phyloP scores from a whole-genome alignment of 2,888 invertebrate genomes.

The Pegoplata infirma region DNA sequence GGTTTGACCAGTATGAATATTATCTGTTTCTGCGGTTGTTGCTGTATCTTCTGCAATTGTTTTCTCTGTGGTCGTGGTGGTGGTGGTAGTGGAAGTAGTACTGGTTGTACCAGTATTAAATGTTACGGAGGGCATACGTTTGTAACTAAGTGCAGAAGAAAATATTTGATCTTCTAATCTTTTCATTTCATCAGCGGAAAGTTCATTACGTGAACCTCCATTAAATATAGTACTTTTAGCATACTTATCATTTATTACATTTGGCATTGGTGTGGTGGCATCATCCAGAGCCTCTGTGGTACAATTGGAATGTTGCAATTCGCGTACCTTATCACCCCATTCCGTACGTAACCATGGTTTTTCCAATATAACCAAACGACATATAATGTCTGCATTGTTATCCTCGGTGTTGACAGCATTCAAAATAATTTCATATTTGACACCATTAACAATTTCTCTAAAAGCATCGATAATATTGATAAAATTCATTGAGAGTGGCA shows the following conservation, averaged over 20 bases:
- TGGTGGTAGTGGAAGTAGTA: not conserved
- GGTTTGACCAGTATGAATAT: not conserved
- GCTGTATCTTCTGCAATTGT: conserved; percentile 33
- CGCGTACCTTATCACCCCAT: conserved; percentile 81
- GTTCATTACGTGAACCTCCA: conserved; percentile 73
- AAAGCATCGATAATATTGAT: conserved; percentile 76
- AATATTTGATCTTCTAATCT: conserved; percentile 74
- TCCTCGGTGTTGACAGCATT: conserved; percentile 73
- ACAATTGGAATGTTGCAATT: conserved; percentile 83
- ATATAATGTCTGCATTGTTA: conserved; percentile 76
- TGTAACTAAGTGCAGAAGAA: conserved; percentile 54
- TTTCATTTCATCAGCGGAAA: conserved; percentile 73
- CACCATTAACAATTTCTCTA: conserved; percentile 76
- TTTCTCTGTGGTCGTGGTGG: conserved; percentile 38
- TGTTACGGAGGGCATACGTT: conserved; percentile 47
- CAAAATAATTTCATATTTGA: conserved; percentile 75
- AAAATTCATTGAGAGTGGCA: conserved; percentile 75
- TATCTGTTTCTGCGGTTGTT: conserved; percentile 2
- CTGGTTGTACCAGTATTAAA: conserved; percentile 44
- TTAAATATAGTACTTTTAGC: conserved; percentile 74
- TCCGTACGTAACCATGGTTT: conserved; percentile 82
- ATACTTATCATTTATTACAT: conserved; percentile 72
- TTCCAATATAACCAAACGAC: conserved; percentile 82
- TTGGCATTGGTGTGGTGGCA: conserved; percentile 59
- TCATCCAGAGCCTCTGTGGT: conserved; percentile 78